These are phyloP conservation scores for Trialeurodes vaporariorum DNA, from an alignment of 1,140 invertebrate species.

Conservation along the genomic window DNA sequence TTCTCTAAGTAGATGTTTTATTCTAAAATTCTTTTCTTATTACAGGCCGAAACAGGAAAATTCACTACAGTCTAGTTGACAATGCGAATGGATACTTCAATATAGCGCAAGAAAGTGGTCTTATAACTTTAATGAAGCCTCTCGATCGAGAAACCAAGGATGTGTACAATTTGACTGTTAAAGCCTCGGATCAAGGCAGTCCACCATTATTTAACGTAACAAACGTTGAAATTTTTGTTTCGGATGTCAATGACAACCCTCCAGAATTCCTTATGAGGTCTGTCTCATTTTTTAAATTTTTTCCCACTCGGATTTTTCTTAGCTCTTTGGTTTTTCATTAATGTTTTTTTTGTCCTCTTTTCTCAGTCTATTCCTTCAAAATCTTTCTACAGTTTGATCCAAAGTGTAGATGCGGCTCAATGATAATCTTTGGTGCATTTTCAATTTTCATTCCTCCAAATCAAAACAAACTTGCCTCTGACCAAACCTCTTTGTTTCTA, in stretches of 20 bases:
- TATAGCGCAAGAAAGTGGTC: conserved; percentile 64
- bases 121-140: conserved; percentile 65
- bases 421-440: no score
- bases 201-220: conserved; percentile 49
- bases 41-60: conserved; percentile 65
- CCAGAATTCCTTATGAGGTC: conserved; percentile 74
- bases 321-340: no score
- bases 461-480: no score
- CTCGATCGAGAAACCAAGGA: conserved; percentile 77
- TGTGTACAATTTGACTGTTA: conserved; percentile 72
- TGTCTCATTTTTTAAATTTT: no score
- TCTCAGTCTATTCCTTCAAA: no score
- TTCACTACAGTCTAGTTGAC: conserved; percentile 67
- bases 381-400: no score
- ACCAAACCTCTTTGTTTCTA: no score
- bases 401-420: no score
- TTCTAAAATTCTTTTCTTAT: conserved; percentile 18
- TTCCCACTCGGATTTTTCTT: no score
- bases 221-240: conserved; percentile 47
- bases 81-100: conserved; percentile 51
- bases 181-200: conserved; percentile 62
- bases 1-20: no score
- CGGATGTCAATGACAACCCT: conserved; percentile 87
- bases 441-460: no score
- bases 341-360: no score